Evolutionary conservation across 1,140 invertebrate genomes (phyloP), one percentile per base, ranked within the genome.

Genomic region (Bombus superbus): DNA sequence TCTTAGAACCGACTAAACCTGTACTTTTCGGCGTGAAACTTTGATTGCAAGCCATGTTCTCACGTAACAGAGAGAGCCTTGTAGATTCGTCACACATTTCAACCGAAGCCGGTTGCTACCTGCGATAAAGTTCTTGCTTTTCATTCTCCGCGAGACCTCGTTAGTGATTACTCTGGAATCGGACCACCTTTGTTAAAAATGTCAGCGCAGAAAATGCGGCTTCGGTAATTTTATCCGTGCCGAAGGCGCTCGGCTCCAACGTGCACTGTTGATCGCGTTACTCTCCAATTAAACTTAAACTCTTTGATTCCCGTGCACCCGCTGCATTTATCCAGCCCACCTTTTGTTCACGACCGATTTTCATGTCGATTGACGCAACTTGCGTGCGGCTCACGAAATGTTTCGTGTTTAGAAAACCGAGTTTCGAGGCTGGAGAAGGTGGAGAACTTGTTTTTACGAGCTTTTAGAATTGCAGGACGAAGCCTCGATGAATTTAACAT

Each of bases 401-500:
- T 75, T 35, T 57, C 40, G 44, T 53, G 42, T 57, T 35, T 35
- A 38, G 22, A 35, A 53, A 75, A 75, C 3, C 32, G 72, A 74
- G 47, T 47, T 74, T 47, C 22, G 28, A 18, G 72, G 28, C 10
- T 32, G n/a, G 0, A 1, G 1, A 3, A 25, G 10, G n/a, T 0
- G 25, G 8, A 1, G 13, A 62, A 62, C 62, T 66, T 0, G 62
- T 66, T 32, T 35, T n/a, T n/a, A 15, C n/a, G 22, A 62, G 25
- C 59, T 64, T 64, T 64, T 18, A 4, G 22, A 28, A 28, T 40
- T 11, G 11, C 9, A 28, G 1, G 28, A 40, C 38, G 73, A 25
- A 35, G 15, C n/a, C 13, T 13, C 44, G 73, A 75, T 57, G 44
- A 75, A 76, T 76, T 25, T 13, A 59, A 76, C 74, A 59, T 40